Percentiles rank a stretch among this genome's conserved stretches.
These are phyloP conservation scores for Cremastobaeus sp. DNA, from an alignment of 2,888 invertebrate species.

Conservation along the genomic window DNA sequence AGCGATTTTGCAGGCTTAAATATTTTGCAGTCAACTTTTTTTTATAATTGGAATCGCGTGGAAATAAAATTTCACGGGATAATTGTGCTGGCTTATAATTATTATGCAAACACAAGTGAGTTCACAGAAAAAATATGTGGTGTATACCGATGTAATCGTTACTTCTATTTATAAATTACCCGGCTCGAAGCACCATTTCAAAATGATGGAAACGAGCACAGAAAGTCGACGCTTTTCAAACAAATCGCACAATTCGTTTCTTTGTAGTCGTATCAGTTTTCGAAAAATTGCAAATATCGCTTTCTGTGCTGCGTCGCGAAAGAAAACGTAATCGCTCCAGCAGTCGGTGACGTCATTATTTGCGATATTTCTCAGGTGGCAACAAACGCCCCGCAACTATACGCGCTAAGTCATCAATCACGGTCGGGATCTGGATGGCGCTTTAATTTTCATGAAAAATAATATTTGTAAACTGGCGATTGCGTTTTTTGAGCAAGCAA, in stretches of 20 bases:
- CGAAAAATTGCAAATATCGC: too few relatives aligned
- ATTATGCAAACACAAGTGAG: conserved; percentile 45
- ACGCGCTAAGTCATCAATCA: conserved; percentile 49
- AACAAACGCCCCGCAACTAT: conserved; percentile 14
- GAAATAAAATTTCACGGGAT: conserved; percentile 38
- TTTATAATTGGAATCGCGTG: conserved; percentile 35
- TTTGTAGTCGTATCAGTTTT: too few relatives aligned
- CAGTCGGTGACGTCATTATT: conserved; percentile 45
- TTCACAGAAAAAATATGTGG: too few relatives aligned
- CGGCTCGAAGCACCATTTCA: too few relatives aligned
- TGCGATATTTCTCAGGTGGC: conserved; percentile 36
- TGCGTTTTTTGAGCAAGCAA: conserved; percentile 31
- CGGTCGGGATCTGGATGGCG: conserved; percentile 39
- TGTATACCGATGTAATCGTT: conserved; percentile 21
- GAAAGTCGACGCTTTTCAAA: too few relatives aligned
- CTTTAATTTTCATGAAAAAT: conserved; percentile 56
- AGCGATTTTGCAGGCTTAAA: conserved; percentile 32
- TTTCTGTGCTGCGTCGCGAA: too few relatives aligned
- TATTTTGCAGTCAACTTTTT: conserved; percentile 39
- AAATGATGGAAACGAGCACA: too few relatives aligned
- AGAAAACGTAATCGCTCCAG: too few relatives aligned
- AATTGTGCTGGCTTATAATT: conserved; percentile 36
- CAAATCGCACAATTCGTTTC: too few relatives aligned
- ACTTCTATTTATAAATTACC: conserved; percentile 43
- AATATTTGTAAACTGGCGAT: conserved; percentile 48